These are phyloP conservation scores for Bucorvus abyssinicus DNA, from an alignment of 2,797 vertebrate genomes.

Conservation along the genomic window DNA sequence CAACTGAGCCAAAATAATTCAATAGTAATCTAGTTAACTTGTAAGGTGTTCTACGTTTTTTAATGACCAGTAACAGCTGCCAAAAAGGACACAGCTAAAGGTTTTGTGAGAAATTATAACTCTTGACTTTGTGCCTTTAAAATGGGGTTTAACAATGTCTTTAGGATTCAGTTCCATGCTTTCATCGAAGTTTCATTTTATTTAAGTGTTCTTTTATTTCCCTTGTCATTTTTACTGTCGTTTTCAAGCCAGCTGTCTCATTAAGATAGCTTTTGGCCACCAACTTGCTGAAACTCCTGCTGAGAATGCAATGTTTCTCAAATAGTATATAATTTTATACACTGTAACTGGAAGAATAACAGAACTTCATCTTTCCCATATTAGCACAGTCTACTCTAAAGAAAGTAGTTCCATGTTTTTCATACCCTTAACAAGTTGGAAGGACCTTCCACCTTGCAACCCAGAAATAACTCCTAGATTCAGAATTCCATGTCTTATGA, in stretches of 20 bases:
- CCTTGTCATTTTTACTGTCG: slow-evolving; percentile 36
- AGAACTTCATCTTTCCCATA: slow-evolving; percentile 56
- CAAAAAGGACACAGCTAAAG: background rate
- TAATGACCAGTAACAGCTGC: background rate
- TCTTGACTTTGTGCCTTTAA: background rate
- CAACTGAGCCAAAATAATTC: background rate
- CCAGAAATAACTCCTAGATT: slow-evolving; percentile 31
- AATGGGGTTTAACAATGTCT: background rate
- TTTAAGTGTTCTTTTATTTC: slow-evolving; percentile 29
- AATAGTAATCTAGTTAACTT: background rate
- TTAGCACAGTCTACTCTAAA: slow-evolving; percentile 25
- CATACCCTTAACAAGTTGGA: slow-evolving; percentile 51
- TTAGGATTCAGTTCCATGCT: background rate
- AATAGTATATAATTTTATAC: slow-evolving; percentile 53
- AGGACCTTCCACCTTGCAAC: slow-evolving; percentile 44
- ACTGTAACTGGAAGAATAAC: slow-evolving; percentile 63
- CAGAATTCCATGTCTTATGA: slow-evolving; percentile 22
- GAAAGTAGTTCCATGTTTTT: slow-evolving; percentile 37
- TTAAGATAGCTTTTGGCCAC: slow-evolving; percentile 37
- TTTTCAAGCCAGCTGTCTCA: slow-evolving; percentile 31
- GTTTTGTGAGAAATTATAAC: background rate
- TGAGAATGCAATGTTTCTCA: slow-evolving; percentile 49
- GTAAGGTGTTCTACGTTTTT: background rate
- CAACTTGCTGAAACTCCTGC: slow-evolving; percentile 33
- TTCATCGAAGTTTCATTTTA: background rate